Evolutionary conservation across 2,113 vertebrate species (phyloP).

Genomic region (Aegithalos caudatus): DNA sequence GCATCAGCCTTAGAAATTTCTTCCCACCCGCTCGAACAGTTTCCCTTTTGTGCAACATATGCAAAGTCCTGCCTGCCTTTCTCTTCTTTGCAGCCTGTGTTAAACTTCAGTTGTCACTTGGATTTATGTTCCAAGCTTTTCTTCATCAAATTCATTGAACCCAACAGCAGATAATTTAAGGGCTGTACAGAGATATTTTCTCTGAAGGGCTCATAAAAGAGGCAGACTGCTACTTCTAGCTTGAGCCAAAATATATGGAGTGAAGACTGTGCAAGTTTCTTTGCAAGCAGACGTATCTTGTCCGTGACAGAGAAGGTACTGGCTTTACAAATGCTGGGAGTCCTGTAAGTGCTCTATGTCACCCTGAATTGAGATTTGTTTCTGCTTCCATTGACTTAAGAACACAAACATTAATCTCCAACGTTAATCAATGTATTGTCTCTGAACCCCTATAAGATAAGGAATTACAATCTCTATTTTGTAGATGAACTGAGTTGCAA

Average conservation of each 20-base stretch:
- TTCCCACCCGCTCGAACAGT: neutral
- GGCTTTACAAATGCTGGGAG: neutral
- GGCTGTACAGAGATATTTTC: neutral
- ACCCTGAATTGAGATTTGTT: conserved; percentile 1
- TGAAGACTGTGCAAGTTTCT: neutral
- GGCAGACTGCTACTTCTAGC: neutral
- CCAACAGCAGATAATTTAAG: neutral
- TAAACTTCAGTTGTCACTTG: neutral
- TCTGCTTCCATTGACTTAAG: neutral
- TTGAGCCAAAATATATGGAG: neutral
- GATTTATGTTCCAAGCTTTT: neutral
- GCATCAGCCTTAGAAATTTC: neutral
- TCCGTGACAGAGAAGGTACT: neutral
- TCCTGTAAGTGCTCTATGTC: neutral
- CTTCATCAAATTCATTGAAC: neutral
- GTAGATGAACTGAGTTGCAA: neutral
- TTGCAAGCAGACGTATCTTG: neutral
- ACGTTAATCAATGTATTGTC: neutral
- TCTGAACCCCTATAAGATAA: neutral
- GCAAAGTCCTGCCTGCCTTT: neutral
- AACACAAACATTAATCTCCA: neutral
- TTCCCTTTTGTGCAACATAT: neutral
- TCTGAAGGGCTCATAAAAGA: neutral
- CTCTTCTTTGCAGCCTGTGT: neutral
- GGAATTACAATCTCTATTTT: neutral